A percentile compares a stretch with the other conserved stretches of the same genome.
phyloP scores from a whole-genome alignment of 2,113 vertebrate genomes.

The Rhizomys pruinosus region DNA sequence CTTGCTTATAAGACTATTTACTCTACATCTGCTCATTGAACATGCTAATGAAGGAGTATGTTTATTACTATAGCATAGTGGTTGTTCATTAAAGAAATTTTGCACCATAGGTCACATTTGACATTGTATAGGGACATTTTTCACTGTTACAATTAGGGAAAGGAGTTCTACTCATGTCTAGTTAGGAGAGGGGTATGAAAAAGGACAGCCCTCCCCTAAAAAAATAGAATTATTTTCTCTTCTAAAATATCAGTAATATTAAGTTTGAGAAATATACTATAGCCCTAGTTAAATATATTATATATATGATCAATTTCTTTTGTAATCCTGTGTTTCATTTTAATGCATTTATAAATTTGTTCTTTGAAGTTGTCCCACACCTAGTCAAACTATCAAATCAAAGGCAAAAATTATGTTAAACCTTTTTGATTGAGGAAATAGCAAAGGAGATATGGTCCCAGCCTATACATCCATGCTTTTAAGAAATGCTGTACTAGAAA shows the following conservation, averaged over 20 bases:
- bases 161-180: neutral
- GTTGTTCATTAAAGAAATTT: neutral
- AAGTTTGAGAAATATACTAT: neutral
- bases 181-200: neutral
- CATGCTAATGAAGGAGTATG: neutral
- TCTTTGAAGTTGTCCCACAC: neutral
- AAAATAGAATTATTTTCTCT: neutral
- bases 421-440: neutral
- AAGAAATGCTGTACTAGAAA: neutral
- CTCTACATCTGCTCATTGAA: neutral
- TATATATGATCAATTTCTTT: neutral
- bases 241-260: neutral
- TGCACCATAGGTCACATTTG: neutral
- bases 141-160: neutral
- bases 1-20: neutral
- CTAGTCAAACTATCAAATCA: neutral
- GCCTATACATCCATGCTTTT: neutral
- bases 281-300: neutral
- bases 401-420: neutral
- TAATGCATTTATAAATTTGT: neutral
- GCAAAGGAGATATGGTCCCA: neutral
- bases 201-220: neutral
- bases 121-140: neutral
- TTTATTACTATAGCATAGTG: neutral
- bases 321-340: conserved; percentile 25